These are phyloP conservation scores for Synanthedon myopaeformis DNA, from an alignment of 2,888 invertebrate species.

Conservation along the genomic window DNA sequence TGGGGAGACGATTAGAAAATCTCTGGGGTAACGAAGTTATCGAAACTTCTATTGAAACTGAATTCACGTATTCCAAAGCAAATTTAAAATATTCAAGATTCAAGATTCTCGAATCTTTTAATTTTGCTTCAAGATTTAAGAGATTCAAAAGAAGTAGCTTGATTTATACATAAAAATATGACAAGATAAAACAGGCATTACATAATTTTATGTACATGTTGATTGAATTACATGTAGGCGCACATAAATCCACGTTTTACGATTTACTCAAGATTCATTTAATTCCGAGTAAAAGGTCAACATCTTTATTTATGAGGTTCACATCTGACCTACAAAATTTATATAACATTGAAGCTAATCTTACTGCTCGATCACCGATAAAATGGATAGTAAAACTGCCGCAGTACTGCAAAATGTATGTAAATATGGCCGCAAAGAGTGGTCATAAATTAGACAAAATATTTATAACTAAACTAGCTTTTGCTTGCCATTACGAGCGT, in stretches of 20 bases:
- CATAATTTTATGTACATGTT: too few relatives aligned
- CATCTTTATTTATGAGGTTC: background rate
- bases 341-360: slow-evolving; percentile 10
- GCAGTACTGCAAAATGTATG: slow-evolving; percentile 12
- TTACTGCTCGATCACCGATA: slow-evolving; percentile 16
- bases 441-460: slow-evolving; percentile 7
- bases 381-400: slow-evolving; percentile 17
- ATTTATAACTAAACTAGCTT: background rate
- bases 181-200: too few relatives aligned
- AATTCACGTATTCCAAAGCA: too few relatives aligned
- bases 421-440: slow-evolving; percentile 9
- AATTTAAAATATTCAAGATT: too few relatives aligned
- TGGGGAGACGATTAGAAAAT: too few relatives aligned
- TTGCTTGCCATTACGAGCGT: background rate
- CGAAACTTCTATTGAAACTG: too few relatives aligned
- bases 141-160: too few relatives aligned
- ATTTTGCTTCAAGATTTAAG: too few relatives aligned
- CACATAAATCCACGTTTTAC: background rate
- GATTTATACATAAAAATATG: too few relatives aligned
- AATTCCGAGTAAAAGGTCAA: background rate
- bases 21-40: too few relatives aligned
- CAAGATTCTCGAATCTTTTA: too few relatives aligned
- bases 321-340: background rate
- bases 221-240: background rate
- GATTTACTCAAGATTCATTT: background rate